Conservation (phyloP, 2,888 invertebrate genomes). For the Entomobrya multifasciata region DNA sequence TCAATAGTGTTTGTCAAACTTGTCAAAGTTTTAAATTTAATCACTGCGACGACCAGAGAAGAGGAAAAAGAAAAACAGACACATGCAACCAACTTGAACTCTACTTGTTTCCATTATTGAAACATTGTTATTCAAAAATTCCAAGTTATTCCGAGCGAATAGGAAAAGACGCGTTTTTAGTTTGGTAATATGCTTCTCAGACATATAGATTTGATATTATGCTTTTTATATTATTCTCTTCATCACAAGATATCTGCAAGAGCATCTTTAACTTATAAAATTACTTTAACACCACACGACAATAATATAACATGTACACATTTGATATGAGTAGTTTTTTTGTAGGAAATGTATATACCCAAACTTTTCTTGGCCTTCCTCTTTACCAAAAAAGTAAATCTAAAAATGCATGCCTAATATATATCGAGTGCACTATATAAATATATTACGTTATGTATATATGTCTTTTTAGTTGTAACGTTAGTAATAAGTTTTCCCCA, state of each 20-base stretch:
- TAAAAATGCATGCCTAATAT: conserved; percentile 32
- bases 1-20: conserved; percentile 9
- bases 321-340: neutral
- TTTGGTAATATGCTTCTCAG: conserved; percentile 8
- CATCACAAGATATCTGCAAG: conserved; percentile 1
- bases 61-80: neutral
- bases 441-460: neutral
- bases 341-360: neutral
- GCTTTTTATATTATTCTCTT: conserved; percentile 5
- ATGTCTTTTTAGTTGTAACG: conserved; percentile 1
- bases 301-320: neutral
- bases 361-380: conserved; percentile 5
- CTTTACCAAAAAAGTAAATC: conserved; percentile 20
- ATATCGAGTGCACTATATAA: conserved; percentile 22
- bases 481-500: conserved; percentile 64
- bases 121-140: conserved; percentile 13
- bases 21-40: conserved; percentile 44
- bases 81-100: conserved; percentile 25
- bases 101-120: conserved; percentile 8
- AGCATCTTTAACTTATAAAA: neutral
- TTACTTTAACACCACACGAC: neutral
- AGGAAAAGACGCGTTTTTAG: neutral
- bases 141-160: neutral
- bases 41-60: neutral
- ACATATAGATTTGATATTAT: neutral